Evolutionary conservation across 2,888 invertebrate species (phyloP), one percentile per base, ranked within the genome.

Genomic region (Ormia ochracea): DNA sequence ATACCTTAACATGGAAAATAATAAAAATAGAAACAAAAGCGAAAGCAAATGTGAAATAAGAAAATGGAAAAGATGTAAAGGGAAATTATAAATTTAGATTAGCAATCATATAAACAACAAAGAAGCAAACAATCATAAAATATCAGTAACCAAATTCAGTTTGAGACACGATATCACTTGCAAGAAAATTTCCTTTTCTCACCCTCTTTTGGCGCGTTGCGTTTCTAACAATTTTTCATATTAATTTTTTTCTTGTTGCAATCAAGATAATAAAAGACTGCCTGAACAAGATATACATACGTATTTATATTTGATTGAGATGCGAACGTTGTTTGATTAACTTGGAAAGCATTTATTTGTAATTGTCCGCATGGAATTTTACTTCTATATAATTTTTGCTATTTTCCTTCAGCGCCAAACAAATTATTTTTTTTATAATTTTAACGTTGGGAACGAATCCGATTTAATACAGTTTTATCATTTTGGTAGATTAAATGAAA

Each of bases 301-400:
- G n/a, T 41, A 14, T 54, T 63, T 14, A 12, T 38, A 61, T 56
- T 36, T 59, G 43, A 19, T 66, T 56, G 14, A 33, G 43, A 50
- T 70, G 50, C 48, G 61, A 65, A 54, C 66, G 45, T 45, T 79
- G 70, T 79, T 79, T 79, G 69, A 79, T 75, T 75, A 70, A 70
- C 75, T 70, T 75, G 66, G 52, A 79, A 74, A 75, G 21, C n/a
- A n/a, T n/a, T n/a, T 78, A 63, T 73, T 61, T 78, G 31, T 38
- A 41, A 36, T 73, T 61, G 54, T 41, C 66, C 68, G 56, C 14
- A 17, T 66, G 14, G 17, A 28, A 66, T 2, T 38, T 52, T n/a
- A 17, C 10, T 31, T 12, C 2, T 48, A 31, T 31, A 9, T 21
- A 6, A 4, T 36, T 65, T 23, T 50, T 9, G 26, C 33, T 63